Evolutionary conservation across 2,113 vertebrate species (phyloP), one percentile per base, ranked within the genome.

Genomic region (Anguilla rostrata): DNA sequence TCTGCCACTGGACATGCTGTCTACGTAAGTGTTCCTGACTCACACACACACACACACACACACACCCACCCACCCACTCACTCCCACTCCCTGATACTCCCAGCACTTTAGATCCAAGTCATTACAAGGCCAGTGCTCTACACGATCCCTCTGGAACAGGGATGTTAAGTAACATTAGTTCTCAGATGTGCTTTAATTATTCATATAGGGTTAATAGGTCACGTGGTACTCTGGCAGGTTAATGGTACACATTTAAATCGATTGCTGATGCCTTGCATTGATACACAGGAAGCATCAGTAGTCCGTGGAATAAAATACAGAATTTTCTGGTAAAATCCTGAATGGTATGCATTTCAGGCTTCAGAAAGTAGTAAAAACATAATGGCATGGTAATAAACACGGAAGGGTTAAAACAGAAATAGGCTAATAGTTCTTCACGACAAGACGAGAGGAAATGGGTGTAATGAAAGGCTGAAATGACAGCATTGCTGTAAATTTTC

Each of bases 1-100:
- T 26, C 96, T 99, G 94, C 98, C 98, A 0, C 95, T 99, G 91
- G 98, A 99, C 91, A 98, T 99, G 97, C 95, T 99, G 87, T 99
- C 98, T 89, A 98, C 97, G 98, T 99, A 96, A 98, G 98, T 98
- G 90, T 57, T 85, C 5, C 12, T n/a, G 20, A 39, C 43, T 40
- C 6, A 9, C 53, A 43, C 43, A 53, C 26, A 34, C 40, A 63
- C 85, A 39, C 43, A 39, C 7, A 11, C n/a, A 34, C 22, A 81
- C 57, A 81, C 78, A 57, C 29, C 81, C 41, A 75, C 14, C n/a
- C 34, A 60, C 60, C 18, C 4, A 66, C 60, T 5, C 60, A 66
- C 22, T 26, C 60, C 2, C 60, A 22, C 18, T 20, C 18, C 60
- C 20, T 9, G 49, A 53, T 53, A 66, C 20, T 20, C 60, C 60